Evolutionary conservation across 1,140 invertebrate species (phyloP), one percentile per base, ranked within the genome.

Genomic region (Hydropsyche tenuis): DNA sequence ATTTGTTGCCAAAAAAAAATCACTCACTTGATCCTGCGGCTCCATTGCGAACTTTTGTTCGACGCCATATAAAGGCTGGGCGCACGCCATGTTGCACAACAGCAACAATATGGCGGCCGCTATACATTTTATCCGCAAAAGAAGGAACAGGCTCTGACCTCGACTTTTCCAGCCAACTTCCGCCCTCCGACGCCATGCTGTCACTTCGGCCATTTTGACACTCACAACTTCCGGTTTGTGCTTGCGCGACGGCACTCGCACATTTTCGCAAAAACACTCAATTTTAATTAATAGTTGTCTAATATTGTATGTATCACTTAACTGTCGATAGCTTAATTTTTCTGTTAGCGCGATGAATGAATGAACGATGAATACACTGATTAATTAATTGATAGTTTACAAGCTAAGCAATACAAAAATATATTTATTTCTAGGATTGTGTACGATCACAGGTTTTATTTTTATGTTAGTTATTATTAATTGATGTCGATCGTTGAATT

Each of bases 11-110:
- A 14, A 60, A 27, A 60, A 60, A 53, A 16, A 53, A 53, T 16
- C 6, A 46, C 72, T 79, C 77, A 85, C 84, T 82, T 85, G 84
- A 87, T 95, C 93, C 81, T 93, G 92, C 1, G 93, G 93, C 80
- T 94, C 91, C 89, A 93, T 93, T 66, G 92, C 92, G 81, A 94
- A 94, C 78, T 85, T 85, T 79, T 85, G 84, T 69, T 85, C 84
- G 23, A 69, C 23, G 42, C 56, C 72, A 69, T 72, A 73, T 62
- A 42, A 23, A 14, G 23, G 60, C 20, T 77, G 75, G 4, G 73
- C 69, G 9, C 20, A 20, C 18, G 51, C 45, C 43, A 46, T 23
- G 45, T 73, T 69, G n/a, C 66, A 53, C n/a, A 53, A 7, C 16
- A 72, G 69, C 20, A 16, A 69, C 70, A 75, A 72, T 4, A 75